Base-by-base conservation (phyloP, 2,797 vertebrate genomes). In the Schizopygopsis pylzovi region DNA sequence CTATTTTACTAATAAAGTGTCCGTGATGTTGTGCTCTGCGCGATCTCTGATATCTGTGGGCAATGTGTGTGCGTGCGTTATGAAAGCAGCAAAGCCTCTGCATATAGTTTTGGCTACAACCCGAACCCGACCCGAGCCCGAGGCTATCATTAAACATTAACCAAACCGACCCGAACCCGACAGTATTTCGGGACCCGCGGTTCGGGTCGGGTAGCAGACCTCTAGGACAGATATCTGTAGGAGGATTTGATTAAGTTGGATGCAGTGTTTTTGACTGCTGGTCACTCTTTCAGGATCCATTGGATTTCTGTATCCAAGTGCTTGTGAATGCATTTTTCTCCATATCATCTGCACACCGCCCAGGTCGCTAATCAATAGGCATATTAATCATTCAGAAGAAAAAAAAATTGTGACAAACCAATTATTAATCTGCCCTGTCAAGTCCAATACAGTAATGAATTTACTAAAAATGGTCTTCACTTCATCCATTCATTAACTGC, bases 401-500 rank as follows among this genome's bases (percentile, higher is more conserved):
- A 83, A 85, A 89, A 90, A 89, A 43, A 8, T 70, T 67, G 91
- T 95, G 94, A 96, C 95, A 96, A 95, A 96, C 92, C 94, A 95
- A 95, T 96, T 96, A 96, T 95, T 96, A 96, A 95, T 96, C 93
- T 94, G 93, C 93, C 93, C 93, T 92, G 93, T 95, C 95, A 93
- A 94, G 93, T 95, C 93, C 94, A 95, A 96, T 95, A 94, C 92
- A 93, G 94, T 96, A 95, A 96, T 96, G 94, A 95, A 95, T 96
- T 96, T 95, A 96, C 94, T 95, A 94, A 93, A 90, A 94, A 94
- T 91, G 93, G 93, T 93, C 93, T 94, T 93, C 94, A 96, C 94
- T 95, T 93, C 93, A 94, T 95, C 93, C 94, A 90, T 96, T 96
- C 95, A 96, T 96, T 95, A 96, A 96, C 93, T 96, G 94, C 94